A percentile compares a stretch with the other conserved stretches of the same genome.
phyloP scores from a whole-genome alignment of 1,140 invertebrate species.

The Orius insidiosus region DNA sequence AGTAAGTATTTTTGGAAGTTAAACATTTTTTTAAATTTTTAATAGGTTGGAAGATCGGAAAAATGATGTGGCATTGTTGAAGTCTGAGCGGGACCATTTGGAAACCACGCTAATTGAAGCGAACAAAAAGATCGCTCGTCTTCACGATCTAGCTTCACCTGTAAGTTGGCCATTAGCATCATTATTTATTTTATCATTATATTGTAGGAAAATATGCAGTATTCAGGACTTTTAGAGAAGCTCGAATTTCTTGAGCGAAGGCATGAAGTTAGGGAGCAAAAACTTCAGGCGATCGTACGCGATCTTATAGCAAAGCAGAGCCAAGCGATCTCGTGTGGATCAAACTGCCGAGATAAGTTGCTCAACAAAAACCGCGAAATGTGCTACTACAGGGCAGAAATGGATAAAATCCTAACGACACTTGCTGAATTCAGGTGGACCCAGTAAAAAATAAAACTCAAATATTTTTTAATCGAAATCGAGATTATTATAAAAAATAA shows the following conservation, averaged over 20 bases:
- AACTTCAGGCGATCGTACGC: conserved; percentile 30
- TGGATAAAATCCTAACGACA: conserved; percentile 31
- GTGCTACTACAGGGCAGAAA: conserved; percentile 30
- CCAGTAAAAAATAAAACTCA: conserved; percentile 4
- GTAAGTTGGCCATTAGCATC: conserved; percentile 21
- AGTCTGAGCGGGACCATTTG: conserved; percentile 37
- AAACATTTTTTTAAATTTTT: not conserved
- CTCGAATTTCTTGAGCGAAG: conserved; percentile 30
- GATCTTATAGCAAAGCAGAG: conserved; percentile 25
- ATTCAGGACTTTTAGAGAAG: conserved; percentile 29
- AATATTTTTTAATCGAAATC: too few species aligned
- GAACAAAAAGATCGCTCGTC: conserved; percentile 29
- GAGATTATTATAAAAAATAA: too few species aligned
- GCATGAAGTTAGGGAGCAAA: conserved; percentile 31
- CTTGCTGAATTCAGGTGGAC: conserved; percentile 25
- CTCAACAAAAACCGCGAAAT: conserved; percentile 28
- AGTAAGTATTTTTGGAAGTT: conserved; percentile 18
- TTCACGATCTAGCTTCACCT: conserved; percentile 23
- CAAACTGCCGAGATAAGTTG: conserved; percentile 19
- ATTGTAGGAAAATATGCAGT: conserved; percentile 27
- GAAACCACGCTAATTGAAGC: conserved; percentile 30
- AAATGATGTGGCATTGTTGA: conserved; percentile 34
- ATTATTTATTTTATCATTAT: not conserved
- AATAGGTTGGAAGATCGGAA: conserved; percentile 26
- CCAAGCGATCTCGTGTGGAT: conserved; percentile 25